These are phyloP conservation scores for Hypena proboscidalis DNA, from an alignment of 2,888 invertebrate species.

Conservation along the genomic window DNA sequence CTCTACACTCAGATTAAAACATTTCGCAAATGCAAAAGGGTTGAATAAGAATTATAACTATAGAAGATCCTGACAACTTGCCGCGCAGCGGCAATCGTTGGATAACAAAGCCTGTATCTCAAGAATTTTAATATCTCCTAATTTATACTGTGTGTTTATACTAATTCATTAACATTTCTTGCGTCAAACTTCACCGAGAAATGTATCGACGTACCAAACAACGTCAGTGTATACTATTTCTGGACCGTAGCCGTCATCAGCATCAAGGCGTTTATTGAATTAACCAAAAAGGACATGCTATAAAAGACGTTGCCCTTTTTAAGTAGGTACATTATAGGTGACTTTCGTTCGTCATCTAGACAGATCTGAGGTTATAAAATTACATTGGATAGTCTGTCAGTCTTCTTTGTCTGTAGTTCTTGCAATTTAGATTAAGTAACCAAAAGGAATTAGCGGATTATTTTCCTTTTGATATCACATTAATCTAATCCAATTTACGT, in stretches of 20 bases:
- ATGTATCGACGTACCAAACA: conserved; percentile 58
- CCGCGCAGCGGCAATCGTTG: background rate
- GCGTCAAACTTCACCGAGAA: conserved; percentile 68
- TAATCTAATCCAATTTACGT: conserved; percentile 36
- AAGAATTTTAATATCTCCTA: conserved; percentile 32
- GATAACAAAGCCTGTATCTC: conserved; percentile 8
- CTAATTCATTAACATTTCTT: conserved; percentile 69
- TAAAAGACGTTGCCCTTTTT: conserved; percentile 51
- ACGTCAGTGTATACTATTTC: conserved; percentile 72
- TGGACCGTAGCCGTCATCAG: conserved; percentile 62
- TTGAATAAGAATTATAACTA: no score
- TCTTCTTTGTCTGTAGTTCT: conserved; percentile 9
- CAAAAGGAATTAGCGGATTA: conserved; percentile 14
- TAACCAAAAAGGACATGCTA: conserved; percentile 51
- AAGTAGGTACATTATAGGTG: conserved; percentile 47
- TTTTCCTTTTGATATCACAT: conserved; percentile 17
- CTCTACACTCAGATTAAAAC: no score
- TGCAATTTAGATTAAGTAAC: conserved; percentile 9
- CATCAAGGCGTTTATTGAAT: conserved; percentile 62
- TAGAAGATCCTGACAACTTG: background rate
- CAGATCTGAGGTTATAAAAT: conserved; percentile 42
- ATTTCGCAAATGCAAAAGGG: no score
- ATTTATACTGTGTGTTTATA: conserved; percentile 49
- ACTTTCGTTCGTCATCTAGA: conserved; percentile 58
- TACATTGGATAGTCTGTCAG: conserved; percentile 18